Evolutionary conservation across 2,888 invertebrate species (phyloP).

Genomic region (Eucera pruinosa): DNA sequence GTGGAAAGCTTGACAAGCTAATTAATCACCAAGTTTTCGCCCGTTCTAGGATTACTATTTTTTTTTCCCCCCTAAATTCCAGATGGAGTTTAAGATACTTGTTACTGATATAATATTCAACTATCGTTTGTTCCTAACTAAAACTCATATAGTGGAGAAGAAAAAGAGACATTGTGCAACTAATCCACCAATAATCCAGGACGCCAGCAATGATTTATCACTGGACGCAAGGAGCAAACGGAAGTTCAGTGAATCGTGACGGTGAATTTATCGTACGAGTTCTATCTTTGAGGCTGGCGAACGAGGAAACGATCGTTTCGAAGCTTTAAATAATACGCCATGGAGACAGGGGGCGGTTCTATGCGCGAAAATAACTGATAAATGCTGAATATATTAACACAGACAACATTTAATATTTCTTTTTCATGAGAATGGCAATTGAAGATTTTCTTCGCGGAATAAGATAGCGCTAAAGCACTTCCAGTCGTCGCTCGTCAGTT

Average conservation of each 20-base stretch:
- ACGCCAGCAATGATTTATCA: constrained; percentile 55
- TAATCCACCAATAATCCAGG: constrained; percentile 32
- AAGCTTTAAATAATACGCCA: background rate
- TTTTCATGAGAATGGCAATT: background rate
- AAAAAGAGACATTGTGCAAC: constrained; percentile 39
- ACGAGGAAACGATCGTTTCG: constrained; percentile 14
- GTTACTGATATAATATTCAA: constrained; percentile 1
- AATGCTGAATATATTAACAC: background rate
- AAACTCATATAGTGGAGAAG: background rate
- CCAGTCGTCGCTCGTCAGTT: background rate
- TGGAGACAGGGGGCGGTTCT: background rate
- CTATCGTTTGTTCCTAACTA: background rate
- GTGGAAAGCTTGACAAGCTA: constrained; percentile 11
- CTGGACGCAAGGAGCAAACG: constrained; percentile 41
- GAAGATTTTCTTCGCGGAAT: background rate
- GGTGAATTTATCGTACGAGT: constrained; percentile 46
- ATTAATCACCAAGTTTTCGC: constrained; percentile 37
- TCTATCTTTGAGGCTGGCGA: constrained; percentile 17
- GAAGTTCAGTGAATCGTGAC: constrained; percentile 64
- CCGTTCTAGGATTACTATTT: constrained; percentile 23
- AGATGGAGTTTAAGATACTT: constrained; percentile 15
- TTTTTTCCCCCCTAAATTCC: constrained; percentile 21
- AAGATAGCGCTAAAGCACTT: background rate
- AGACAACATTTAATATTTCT: too few species aligned
- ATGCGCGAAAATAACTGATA: background rate